Evolutionary conservation across 1,140 invertebrate species (phyloP), one percentile per base, ranked within the genome.

Genomic region (Pogonomyrmex californicus): DNA sequence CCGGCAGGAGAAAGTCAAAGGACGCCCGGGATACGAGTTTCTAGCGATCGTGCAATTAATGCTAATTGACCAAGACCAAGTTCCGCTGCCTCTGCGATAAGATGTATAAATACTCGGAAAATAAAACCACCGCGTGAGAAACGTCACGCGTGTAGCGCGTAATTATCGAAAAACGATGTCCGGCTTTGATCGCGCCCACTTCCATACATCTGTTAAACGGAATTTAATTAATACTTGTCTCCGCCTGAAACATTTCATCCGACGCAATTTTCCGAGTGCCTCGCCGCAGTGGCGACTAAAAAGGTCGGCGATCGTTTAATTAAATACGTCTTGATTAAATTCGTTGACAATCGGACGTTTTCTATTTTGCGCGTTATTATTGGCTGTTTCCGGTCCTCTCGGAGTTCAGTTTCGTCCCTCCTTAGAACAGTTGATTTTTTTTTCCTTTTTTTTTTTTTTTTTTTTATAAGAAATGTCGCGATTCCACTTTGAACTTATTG

Each of bases 171-270:
- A 71, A 82, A 83, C 54, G 68, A 49, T 62, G 14, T n/a, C 38
- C 78, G 49, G 38, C 38, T 70, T 68, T 70, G 41, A 54, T 56
- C 7, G 33, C 47, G 44, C 10, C 1, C 38, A 12, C 23, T 58
- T 71, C 23, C 30, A 68, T 68, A 79, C 5, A 62, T 60, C 33
- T 62, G 56, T 70, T 41, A 56, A 81, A 33, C 38, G 65, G 68
- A 63, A 83, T 83, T 71, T 75, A 75, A 83, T 83, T 83, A n/a
- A n/a, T 75, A 73, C 68, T 75, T 62, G 54, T 75, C 79, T 38
- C 23, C 23, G 33, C 12, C 41, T 47, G 41, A 73, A 66, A 73
- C n/a, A 38, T 41, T 81, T 70, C 56, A 65, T 77, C 60, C 7
- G 47, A 44, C 47, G 41, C 47, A 51, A 33, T 68, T 56, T 17